Base-by-base conservation (phyloP, 2,113 vertebrate genomes). In the Xyrauchen texanus region DNA sequence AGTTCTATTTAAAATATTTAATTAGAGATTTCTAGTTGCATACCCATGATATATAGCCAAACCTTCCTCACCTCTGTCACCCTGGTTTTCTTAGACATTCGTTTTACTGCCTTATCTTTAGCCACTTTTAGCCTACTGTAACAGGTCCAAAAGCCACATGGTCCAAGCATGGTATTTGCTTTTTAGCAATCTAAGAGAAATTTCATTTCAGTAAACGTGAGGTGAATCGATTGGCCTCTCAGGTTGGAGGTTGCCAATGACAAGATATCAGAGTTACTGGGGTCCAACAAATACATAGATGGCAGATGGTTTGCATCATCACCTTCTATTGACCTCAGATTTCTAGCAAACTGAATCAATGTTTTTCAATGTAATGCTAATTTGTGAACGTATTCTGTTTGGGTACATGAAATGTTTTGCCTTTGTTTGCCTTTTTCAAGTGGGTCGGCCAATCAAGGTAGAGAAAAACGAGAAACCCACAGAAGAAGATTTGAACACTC, bases 391-490 rank as follows among this genome's bases (percentile, higher is more conserved):
- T 34, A 34, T 34, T 34, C 21, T 34, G 21, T 34, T 53, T 53
- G 9, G 8, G 10, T 10, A 15, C 5, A n/a, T n/a, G 52, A 55
- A 55, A 11, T 15, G 5, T 15, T 45, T 67, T 44, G 57, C 61
- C 74, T 55, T 73, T 66, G 72, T 52, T 79, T n/a, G 85, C 63
- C 65, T 83, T 69, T 84, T 61, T 70, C 62, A 87, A 93, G 98
- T 99, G 51, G 97, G 98, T 4, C 94, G 92, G 74, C 95, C 97
- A 2, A 97, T 99, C 3, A 85, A 83, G 58, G 95, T 99, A 80
- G 71, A 88, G 83, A 94, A 83, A 88, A 95, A 85, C 0, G 0
- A 46, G 8, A 91, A 79, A 11, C 96, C 95, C 0, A 91, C 94
- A 0, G 8, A 77, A 0, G 91, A 95, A 60, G 94, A 98, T 0